Base-by-base conservation (phyloP, 2,797 vertebrate genomes). In the Spondyliosoma cantharus region DNA sequence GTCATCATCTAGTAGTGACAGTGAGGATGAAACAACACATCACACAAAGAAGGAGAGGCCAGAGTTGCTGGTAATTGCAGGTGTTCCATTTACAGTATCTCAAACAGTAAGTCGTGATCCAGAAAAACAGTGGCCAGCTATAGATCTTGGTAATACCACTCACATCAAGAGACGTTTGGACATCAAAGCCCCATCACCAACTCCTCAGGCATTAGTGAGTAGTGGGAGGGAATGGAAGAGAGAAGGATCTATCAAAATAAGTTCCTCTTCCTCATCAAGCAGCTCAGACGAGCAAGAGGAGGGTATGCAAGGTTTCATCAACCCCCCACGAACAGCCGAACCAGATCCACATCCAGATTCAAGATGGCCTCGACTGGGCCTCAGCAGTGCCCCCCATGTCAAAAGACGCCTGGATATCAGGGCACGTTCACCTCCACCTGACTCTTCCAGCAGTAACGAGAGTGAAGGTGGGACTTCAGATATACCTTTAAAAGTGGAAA, bases 361-460 rank as follows among this genome's bases (percentile, higher is more conserved):
- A 59, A 63, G 48, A 58, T 82, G 68, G 45, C 74, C 65, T 15
- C 19, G 27, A 12, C 6, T 79, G 16, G 63, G 56, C 66, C 66
- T 67, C 49, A 63, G 13, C 17, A 27, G 19, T 45, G 57, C 27
- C 19, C 15, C 16, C 2, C 17, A 11, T 25, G 54, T 71, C 3
- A 83, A 74, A 53, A 83, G 58, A 53, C 66, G 29, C 43, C 49
- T 82, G 20, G 77, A 86, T 74, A 2, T 37, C 25, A 90, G 81
- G 52, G 42, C 56, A 82, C 12, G 0, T 45, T 60, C 61, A 61
- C 60, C 45, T 22, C 7, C n/a, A 9, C 20, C 24, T 61, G 52
- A 73, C 2, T 82, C 78, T 32, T 88, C 83, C 6, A 83, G 75
- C 6, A 82, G 83, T 72, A 77, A 82, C 65, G 45, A 82, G 7